phyloP scores from a whole-genome alignment of 2,113 vertebrate species.

The Sisor rabdophorus region DNA sequence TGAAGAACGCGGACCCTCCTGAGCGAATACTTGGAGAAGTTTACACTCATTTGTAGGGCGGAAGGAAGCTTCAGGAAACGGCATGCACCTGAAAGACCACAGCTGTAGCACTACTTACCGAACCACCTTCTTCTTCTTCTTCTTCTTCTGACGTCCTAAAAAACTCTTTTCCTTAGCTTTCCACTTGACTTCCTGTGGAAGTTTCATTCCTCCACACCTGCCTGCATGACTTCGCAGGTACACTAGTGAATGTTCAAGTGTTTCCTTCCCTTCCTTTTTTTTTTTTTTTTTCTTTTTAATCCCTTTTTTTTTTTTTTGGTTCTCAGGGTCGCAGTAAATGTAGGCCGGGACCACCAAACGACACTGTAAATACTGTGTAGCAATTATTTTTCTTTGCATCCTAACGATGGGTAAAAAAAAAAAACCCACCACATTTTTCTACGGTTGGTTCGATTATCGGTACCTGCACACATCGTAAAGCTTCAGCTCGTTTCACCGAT shows the following conservation, averaged over 20 bases:
- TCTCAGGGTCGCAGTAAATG: neutral
- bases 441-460: slow-evolving; percentile 7
- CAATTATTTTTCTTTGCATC: neutral
- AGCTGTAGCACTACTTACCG: slow-evolving; percentile 4
- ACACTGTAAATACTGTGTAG: slow-evolving; percentile 22
- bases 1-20: slow-evolving; percentile 8
- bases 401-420: neutral
- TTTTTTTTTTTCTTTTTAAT: neutral
- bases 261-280: neutral
- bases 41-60: neutral
- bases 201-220: neutral
- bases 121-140: neutral
- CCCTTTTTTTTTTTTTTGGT: neutral
- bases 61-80: neutral
- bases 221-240: neutral
- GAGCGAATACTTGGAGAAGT: neutral
- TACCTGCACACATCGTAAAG: neutral
- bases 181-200: slow-evolving; percentile 15
- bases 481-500: neutral
- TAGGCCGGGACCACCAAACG: neutral
- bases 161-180: neutral
- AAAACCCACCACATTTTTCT: too few species aligned
- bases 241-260: slow-evolving; percentile 17
- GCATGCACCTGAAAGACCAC: slow-evolving; percentile 1
- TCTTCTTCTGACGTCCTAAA: neutral